Evolutionary conservation across 2,888 invertebrate genomes (phyloP), one percentile per base, ranked within the genome.

Genomic region (Drosophila demipolita): DNA sequence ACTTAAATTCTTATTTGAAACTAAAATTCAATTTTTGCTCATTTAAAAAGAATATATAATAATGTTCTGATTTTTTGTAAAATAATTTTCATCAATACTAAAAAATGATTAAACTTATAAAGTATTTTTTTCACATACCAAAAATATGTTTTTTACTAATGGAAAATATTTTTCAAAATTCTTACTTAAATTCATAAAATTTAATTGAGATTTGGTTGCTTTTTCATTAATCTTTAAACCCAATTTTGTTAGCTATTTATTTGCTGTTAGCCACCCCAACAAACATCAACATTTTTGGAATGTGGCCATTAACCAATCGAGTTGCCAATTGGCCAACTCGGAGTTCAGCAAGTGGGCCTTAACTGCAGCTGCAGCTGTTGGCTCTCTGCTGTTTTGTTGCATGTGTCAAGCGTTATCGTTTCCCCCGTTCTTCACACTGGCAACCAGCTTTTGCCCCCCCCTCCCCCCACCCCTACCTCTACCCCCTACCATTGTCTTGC

Each of bases 381-480:
- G 36, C 53, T 8, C 35, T 23, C 17, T 38, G 54, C 26, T 71
- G 75, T 57, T 57, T 71, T 72, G 68, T 54, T 71, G 78, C 73
- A 77, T 82, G 76, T 89, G 89, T 82, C 80, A 80, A 75, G 66
- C 82, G 79, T 84, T 80, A 77, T 52, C 80, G 66, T 66, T 83
- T 66, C 60, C 52, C 62, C 62, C 33, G 49, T 35, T 33, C 73
- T 65, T 75, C 62, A 74, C 76, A 58, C 73, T 40, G 57, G n/a
- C 26, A 35, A 29, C 12, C 38, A 57, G 32, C 23, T 11, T 12
- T n/a, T 9, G 26, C 11, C 35, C n/a, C 6, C 12, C 12, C 40
- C 9, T n/a, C n/a, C n/a, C n/a, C n/a, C 3, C 38, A 23, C 23
- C 4, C 26, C 2, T 20, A 8, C 36, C n/a, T 20, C 15, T 23